phyloP scores from a whole-genome alignment of 2,888 invertebrate species.

The Hetaerina titia region DNA sequence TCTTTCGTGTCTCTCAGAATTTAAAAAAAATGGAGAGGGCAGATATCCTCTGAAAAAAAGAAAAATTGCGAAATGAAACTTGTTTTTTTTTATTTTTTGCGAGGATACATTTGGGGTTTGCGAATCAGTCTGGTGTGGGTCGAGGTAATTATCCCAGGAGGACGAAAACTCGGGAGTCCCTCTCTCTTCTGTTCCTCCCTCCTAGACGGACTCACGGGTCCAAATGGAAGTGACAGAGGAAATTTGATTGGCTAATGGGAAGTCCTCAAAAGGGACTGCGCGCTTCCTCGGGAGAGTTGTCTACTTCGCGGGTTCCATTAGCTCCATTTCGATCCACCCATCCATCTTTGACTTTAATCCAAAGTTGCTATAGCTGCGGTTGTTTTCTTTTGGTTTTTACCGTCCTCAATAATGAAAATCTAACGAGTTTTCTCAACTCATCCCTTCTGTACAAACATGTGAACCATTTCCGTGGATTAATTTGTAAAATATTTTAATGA shows the following conservation, averaged over 20 bases:
- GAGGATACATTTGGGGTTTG: background rate
- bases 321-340: background rate
- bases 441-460: too few species aligned
- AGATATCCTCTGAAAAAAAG: too few species aligned
- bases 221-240: background rate
- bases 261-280: background rate
- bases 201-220: background rate
- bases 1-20: too few species aligned
- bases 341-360: background rate
- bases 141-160: background rate
- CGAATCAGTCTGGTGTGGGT: background rate
- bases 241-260: background rate
- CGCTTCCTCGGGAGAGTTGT: background rate
- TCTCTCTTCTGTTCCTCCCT: background rate
- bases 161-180: background rate
- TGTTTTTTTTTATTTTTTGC: too few species aligned
- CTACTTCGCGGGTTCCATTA: background rate
- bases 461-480: too few species aligned
- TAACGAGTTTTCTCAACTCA: too few species aligned
- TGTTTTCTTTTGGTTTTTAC: background rate
- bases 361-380: background rate
- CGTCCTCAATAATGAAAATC: background rate
- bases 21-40: too few species aligned
- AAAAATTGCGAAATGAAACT: too few species aligned
- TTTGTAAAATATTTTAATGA: too few species aligned